These are phyloP conservation scores for Acanthurus tractus DNA, from an alignment of 2,797 vertebrate genomes.

Conservation along the genomic window DNA sequence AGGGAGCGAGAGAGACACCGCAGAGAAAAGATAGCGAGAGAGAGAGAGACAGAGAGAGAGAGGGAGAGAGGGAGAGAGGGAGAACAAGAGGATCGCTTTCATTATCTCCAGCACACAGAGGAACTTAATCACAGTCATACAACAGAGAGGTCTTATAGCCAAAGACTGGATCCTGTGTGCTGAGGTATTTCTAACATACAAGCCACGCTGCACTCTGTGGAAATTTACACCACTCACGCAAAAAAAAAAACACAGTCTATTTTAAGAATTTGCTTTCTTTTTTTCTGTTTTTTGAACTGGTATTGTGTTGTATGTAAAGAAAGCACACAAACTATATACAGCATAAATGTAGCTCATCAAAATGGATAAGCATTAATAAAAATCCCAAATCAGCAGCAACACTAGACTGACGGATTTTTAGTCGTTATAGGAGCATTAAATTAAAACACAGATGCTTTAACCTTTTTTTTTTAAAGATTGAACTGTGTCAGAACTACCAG, in stretches of 20 bases:
- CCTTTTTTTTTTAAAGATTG: not conserved
- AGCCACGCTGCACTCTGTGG: constrained; percentile 12
- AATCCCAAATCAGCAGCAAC: not conserved
- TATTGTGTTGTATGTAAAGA: constrained; percentile 13
- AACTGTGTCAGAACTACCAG: not conserved
- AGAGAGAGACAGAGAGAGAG: constrained; percentile 15
- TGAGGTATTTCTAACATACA: constrained; percentile 47
- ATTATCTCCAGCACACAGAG: constrained; percentile 91
- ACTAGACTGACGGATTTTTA: not conserved
- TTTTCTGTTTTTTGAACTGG: constrained; percentile 2
- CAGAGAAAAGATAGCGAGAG: constrained; percentile 29
- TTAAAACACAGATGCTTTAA: not conserved
- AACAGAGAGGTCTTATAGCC: constrained; percentile 80
- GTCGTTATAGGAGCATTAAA: not conserved
- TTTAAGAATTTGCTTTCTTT: not conserved
- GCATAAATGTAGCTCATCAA: not conserved
- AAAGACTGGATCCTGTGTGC: constrained; percentile 48
- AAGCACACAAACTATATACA: not conserved
- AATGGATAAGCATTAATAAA: not conserved
- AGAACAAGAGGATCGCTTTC: constrained; percentile 82
- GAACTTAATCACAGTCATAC: constrained; percentile 92
- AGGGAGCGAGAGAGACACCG: constrained; percentile 40
- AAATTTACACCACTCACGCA: constrained; percentile 24
- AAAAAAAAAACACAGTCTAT: constrained; percentile 1
- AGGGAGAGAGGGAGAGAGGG: constrained; percentile 29